These are phyloP conservation scores for Leucoma salicis DNA, from an alignment of 2,888 invertebrate species.

Conservation along the genomic window DNA sequence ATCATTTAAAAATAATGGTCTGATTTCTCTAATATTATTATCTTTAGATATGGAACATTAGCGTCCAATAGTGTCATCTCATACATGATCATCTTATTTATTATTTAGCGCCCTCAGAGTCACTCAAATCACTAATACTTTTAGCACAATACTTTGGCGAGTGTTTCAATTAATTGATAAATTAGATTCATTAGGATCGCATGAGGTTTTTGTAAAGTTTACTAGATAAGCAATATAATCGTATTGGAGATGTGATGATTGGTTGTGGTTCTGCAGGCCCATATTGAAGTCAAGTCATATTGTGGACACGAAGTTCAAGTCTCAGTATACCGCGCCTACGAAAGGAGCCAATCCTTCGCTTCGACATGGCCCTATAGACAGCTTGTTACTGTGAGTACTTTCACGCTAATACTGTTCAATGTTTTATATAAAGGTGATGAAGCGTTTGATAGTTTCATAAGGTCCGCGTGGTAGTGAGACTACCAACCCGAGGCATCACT, in stretches of 20 bases:
- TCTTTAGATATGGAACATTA: constrained; percentile 15
- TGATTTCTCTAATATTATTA: not conserved
- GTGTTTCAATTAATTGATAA: not conserved
- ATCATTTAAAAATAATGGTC: not conserved
- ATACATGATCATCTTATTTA: constrained; percentile 35
- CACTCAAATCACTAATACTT: constrained; percentile 25
- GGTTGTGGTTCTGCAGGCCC: constrained; percentile 53
- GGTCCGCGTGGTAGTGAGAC: no score
- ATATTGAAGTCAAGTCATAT: constrained; percentile 65
- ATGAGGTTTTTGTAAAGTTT: constrained; percentile 9
- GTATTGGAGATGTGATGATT: not conserved
- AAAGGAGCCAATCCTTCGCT: constrained; percentile 87
- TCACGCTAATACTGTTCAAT: no score
- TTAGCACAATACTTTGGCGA: constrained; percentile 23
- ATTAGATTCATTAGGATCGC: constrained; percentile 18
- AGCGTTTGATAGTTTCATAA: no score
- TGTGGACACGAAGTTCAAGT: constrained; percentile 81
- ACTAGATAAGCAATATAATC: not conserved
- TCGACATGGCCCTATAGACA: constrained; percentile 91
- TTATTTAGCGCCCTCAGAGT: constrained; percentile 34
- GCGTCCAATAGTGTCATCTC: constrained; percentile 19
- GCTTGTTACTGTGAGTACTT: constrained; percentile 87
- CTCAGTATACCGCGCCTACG: constrained; percentile 79
- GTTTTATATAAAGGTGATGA: no score
- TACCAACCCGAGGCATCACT: no score